Conservation (phyloP, 1,140 invertebrate genomes). For the Bombus pascuorum region DNA sequence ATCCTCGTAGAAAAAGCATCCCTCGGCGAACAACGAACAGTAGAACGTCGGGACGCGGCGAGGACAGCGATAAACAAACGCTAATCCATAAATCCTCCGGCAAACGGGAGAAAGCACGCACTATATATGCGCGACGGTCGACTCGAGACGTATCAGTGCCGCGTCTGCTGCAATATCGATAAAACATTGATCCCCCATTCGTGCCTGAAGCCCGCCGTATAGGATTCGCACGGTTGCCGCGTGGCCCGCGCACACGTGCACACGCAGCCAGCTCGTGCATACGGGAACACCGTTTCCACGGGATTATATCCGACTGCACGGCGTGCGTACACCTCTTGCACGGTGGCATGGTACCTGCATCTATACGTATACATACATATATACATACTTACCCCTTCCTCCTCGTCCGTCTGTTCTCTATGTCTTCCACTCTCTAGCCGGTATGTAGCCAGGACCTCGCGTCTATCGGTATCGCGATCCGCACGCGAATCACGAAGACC, state of each 20-base stretch:
- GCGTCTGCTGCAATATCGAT: constrained; percentile 76
- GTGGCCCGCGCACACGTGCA: constrained; percentile 32
- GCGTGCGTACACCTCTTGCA: constrained; percentile 57
- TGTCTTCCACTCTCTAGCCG: background rate
- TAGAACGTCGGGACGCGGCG: constrained; percentile 11
- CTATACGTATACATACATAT: background rate
- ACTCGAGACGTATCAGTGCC: constrained; percentile 70
- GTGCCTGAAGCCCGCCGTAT: constrained; percentile 70
- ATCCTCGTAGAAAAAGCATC: background rate
- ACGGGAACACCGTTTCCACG: constrained; percentile 60
- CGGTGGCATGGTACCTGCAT: constrained; percentile 33
- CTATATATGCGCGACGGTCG: constrained; percentile 63
- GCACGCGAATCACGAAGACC: constrained; percentile 64
- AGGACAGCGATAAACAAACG: constrained; percentile 73
- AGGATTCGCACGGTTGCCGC: constrained; percentile 69
- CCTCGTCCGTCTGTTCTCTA: background rate
- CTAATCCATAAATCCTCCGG: constrained; percentile 75
- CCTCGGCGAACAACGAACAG: constrained; percentile 38
- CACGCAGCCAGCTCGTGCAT: constrained; percentile 56
- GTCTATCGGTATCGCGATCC: constrained; percentile 60
- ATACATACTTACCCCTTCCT: constrained; percentile 28
- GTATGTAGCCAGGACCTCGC: background rate
- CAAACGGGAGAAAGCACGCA: constrained; percentile 73
- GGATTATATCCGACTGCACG: constrained; percentile 65
- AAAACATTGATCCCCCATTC: constrained; percentile 78